Base-by-base conservation (phyloP, 2,888 invertebrate genomes). In the Drosophila meridiana region DNA sequence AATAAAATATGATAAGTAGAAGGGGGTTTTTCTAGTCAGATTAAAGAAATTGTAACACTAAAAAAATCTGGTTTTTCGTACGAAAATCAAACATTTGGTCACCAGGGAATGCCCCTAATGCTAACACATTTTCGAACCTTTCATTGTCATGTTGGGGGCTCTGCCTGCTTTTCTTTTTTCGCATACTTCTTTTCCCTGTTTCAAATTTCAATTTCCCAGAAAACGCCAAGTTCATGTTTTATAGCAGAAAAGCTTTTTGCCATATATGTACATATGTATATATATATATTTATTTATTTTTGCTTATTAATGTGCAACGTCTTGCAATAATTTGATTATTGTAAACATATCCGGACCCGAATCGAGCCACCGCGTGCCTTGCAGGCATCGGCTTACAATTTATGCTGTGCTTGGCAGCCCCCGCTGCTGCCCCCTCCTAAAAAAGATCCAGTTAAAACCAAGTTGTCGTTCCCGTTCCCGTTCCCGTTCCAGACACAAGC, bases 271-370 rank as follows among this genome's bases (percentile, higher is more conserved):
- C 3, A n/a, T 20, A 34, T 55, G 45, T 50, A 14, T 13, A 13
- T 4, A 9, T 32, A 3, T 20, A n/a, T 20, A 20, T 20, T 20
- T 2, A 2, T 50, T 40, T 62, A 13, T 26, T 28, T 28, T 59
- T 66, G 55, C 69, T 82, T 87, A 75, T 77, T 82, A 85, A 84
- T 84, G 83, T 84, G 88, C 84, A 88, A 78, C 80, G 81, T 71
- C 68, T 72, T 83, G 86, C 84, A 88, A 85, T 88, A 88, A 85
- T 83, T 82, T 85, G 76, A 83, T 85, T 84, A 80, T 80, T 85
- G 80, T 82, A 72, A 76, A 72, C 76, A 61, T 64, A 69, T 56
- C 72, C 75, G 30, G 36, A 47, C 61, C 14, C 65, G 30, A 30
- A 6, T 20, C n/a, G 45, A 28, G 34, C 40, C 26, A n/a, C 34